Conservation (phyloP, 2,797 vertebrate genomes). For the Fistularia commersonii region DNA sequence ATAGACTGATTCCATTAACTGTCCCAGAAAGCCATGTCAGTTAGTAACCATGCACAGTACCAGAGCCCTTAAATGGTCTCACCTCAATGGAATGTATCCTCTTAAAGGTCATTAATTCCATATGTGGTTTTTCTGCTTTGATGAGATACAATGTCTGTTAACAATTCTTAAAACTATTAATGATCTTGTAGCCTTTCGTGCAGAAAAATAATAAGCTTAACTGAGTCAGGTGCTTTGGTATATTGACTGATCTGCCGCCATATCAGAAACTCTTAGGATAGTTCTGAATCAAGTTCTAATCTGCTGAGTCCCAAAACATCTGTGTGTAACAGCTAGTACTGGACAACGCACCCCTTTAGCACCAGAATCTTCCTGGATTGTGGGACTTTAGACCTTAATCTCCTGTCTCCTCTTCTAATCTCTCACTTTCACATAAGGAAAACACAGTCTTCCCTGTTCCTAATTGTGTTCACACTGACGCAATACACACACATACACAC, state of each 20-base stretch:
- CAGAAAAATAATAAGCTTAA: background rate
- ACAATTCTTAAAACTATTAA: too few species aligned
- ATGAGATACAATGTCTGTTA: background rate
- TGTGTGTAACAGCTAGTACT: too few species aligned
- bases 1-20: too few species aligned
- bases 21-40: too few species aligned
- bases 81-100: background rate
- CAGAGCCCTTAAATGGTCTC: too few species aligned
- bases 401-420: conserved; percentile 35
- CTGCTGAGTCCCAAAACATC: conserved; percentile 14
- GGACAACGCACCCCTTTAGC: background rate
- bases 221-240: background rate
- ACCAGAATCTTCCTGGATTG: conserved; percentile 36
- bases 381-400: conserved; percentile 43
- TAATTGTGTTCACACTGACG: background rate
- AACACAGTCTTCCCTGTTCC: conserved; percentile 6
- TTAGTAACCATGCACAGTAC: too few species aligned
- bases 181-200: background rate
- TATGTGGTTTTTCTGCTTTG: background rate
- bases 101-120: background rate
- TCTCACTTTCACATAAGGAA: conserved; percentile 18
- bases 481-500: background rate
- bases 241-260: too few species aligned
- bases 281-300: too few species aligned
- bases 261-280: too few species aligned